Base-by-base conservation (phyloP, 2,797 vertebrate genomes). In the Danio jaintianensis region DNA sequence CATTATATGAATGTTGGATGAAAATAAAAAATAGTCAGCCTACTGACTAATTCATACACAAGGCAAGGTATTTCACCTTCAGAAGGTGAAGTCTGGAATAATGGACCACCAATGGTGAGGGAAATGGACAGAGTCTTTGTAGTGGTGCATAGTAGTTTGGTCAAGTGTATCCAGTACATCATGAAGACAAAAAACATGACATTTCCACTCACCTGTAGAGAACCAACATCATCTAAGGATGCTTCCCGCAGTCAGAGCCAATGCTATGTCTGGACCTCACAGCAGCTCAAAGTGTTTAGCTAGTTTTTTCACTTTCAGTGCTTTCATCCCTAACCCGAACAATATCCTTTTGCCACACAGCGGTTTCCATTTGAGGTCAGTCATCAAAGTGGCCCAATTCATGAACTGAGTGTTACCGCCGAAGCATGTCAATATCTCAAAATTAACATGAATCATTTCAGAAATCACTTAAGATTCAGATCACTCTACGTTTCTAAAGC, bases 141-240 rank as follows among this genome's bases (percentile, higher is more conserved):
- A 40, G 63, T 58, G 13, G 22, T 67, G 9, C 47, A 18, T 29
- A 29, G 3, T 68, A 69, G 36, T 29, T 2, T 10, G 22, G 10
- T 52, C 36, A 69, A 82, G 62, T 63, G 13, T 55, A 0, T 52
- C 22, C 29, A 56, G 69, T 11, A 64, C 2, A 1, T 61, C 18
- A 36, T 38, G 22, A 69, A 38, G 64, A 59, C 13, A 76, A 69
- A 70, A 52, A 29, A 1, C 1, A n/a, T 66, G 73, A 82, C 50
- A 63, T 78, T 78, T 40, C 11, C 5, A 42, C 20, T 38, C n/a
- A 15, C 74, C 56, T 18, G n/a, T 75, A 52, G 20, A 83, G 56
- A 47, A 53, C 7, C 71, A 72, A 81, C 50, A 74, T 40, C 67
- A 78, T 81, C 61, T 40, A 58, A 63, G 40, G 20, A 61, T 62